phyloP scores from a whole-genome alignment of 2,888 invertebrate genomes.

The Mimachlamys varia region DNA sequence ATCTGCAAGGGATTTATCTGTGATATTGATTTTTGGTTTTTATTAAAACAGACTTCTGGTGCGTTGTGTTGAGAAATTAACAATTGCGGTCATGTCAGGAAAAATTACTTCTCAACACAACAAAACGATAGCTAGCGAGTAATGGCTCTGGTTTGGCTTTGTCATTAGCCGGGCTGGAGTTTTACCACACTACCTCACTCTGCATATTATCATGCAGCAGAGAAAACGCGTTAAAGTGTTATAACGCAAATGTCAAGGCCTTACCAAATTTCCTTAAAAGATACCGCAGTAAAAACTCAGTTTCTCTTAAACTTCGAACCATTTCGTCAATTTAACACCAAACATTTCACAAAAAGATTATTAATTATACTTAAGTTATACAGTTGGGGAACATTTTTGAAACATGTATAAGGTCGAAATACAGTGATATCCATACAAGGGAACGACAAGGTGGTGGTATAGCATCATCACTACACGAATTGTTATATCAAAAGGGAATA shows the following conservation, averaged over 20 bases:
- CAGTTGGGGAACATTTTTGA: not conserved
- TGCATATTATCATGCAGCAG: conserved; percentile 25
- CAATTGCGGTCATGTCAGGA: conserved; percentile 49
- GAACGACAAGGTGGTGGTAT: not conserved
- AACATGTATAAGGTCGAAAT: not conserved
- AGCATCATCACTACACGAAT: not conserved
- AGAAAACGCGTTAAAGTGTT: conserved; percentile 21
- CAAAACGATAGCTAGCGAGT: conserved; percentile 41
- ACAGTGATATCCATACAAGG: not conserved
- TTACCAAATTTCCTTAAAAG: not conserved
- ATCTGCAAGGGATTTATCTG: conserved; percentile 19
- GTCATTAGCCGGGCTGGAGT: not conserved
- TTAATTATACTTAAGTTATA: not conserved
- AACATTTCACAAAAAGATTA: not conserved
- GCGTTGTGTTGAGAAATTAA: conserved; percentile 47
- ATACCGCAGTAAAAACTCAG: not conserved
- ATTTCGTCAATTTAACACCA: not conserved
- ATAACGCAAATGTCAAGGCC: conserved; percentile 9
- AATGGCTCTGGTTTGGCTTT: not conserved
- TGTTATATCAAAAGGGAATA: not conserved
- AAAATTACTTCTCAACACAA: conserved; percentile 46
- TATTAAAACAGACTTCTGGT: conserved; percentile 46
- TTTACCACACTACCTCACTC: not conserved
- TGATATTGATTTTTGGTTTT: conserved; percentile 47
- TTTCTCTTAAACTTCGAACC: conserved; percentile 14